These are phyloP conservation scores for Parnassius mnemosyne DNA, from an alignment of 2,888 invertebrate genomes.

Conservation along the genomic window DNA sequence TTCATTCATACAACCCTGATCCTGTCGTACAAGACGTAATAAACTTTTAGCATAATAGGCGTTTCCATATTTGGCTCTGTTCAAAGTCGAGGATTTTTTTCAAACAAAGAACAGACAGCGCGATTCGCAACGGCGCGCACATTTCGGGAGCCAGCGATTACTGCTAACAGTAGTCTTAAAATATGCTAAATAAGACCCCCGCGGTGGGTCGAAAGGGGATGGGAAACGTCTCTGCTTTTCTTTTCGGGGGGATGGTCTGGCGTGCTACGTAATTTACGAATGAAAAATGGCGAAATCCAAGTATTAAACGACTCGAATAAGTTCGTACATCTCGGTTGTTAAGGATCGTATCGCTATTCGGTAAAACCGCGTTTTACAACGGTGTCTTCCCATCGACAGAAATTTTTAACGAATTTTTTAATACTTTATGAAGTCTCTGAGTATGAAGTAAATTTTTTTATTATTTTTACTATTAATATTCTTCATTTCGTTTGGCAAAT, in stretches of 20 bases:
- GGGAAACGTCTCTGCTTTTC: conserved; percentile 19
- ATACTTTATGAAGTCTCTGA: too few species aligned
- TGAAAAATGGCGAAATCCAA: conserved; percentile 1
- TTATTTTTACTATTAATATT: too few species aligned
- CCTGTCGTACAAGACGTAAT: neutral
- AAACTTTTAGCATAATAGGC: neutral
- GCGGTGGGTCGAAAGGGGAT: conserved; percentile 12
- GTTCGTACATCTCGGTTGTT: neutral
- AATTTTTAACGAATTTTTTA: too few species aligned
- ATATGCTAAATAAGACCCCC: conserved; percentile 34
- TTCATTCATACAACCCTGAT: too few species aligned
- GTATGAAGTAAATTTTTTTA: too few species aligned
- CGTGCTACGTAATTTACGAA: conserved; percentile 1
- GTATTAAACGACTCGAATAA: neutral
- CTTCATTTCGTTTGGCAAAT: too few species aligned
- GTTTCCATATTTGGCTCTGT: neutral
- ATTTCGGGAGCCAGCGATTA: neutral
- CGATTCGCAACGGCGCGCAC: neutral
- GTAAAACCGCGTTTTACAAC: conserved; percentile 9
- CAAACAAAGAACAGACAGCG: conserved; percentile 2
- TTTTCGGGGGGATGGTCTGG: neutral
- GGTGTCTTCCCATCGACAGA: too few species aligned
- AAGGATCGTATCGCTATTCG: neutral
- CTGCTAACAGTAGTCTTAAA: conserved; percentile 24
- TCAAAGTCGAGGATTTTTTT: neutral